Percentiles rank a stretch among this genome's conserved stretches.
phyloP scores from a whole-genome alignment of 2,888 invertebrate genomes.

The Synanthedon andrenaeformis region DNA sequence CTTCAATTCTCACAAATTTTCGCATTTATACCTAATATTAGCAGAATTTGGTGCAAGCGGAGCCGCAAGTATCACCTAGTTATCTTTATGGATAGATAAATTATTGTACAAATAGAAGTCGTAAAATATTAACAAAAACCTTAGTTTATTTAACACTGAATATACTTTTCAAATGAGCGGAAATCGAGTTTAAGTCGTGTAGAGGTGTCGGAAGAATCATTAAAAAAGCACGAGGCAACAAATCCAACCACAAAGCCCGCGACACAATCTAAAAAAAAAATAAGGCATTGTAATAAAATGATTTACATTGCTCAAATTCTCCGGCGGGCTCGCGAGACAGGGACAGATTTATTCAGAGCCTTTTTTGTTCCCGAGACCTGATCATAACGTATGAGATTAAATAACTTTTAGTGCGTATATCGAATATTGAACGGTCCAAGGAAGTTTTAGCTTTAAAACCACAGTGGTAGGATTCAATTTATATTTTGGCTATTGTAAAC shows the following conservation, averaged over 20 bases:
- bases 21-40: no score
- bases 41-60: no score
- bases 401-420: slow-evolving; percentile 32
- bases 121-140: slow-evolving; percentile 4
- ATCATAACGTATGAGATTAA: slow-evolving; percentile 63
- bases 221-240: slow-evolving; percentile 32
- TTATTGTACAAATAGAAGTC: no score
- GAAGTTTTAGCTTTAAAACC: slow-evolving; percentile 24
- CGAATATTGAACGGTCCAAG: slow-evolving; percentile 26
- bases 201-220: slow-evolving; percentile 21
- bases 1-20: no score
- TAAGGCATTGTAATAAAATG: slow-evolving; percentile 60
- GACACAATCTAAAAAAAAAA: slow-evolving; percentile 42
- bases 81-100: no score
- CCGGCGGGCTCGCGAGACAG: slow-evolving; percentile 46
- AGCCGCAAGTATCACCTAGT: no score
- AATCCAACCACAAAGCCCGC: slow-evolving; percentile 46
- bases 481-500: slow-evolving; percentile 9
- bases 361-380: slow-evolving; percentile 49
- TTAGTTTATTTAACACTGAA: slow-evolving; percentile 1
- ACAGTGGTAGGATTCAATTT: slow-evolving; percentile 33
- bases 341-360: slow-evolving; percentile 54
- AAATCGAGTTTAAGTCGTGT: slow-evolving; percentile 16
- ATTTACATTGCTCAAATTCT: slow-evolving; percentile 67
- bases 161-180: slow-evolving; percentile 13